These are phyloP conservation scores for Puffinus mauretanicus DNA, from an alignment of 2,113 vertebrate genomes.

Conservation along the genomic window DNA sequence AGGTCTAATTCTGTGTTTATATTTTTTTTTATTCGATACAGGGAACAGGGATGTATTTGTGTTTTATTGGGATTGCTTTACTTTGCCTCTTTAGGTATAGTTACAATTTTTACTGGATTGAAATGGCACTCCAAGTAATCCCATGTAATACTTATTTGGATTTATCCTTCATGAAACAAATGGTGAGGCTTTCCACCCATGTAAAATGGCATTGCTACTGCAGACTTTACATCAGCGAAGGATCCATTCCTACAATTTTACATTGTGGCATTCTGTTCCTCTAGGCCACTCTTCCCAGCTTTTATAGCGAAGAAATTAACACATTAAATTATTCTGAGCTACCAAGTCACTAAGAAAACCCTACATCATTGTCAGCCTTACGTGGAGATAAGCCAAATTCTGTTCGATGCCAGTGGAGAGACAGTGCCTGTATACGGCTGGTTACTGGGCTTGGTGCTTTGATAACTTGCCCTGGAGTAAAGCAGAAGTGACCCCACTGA, in stretches of 20 bases:
- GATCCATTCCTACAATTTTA: neutral
- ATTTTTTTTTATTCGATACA: neutral
- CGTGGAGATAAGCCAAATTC: neutral
- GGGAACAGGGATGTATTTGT: neutral
- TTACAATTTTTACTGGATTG: neutral
- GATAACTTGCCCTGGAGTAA: neutral
- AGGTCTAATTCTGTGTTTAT: neutral
- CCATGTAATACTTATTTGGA: neutral
- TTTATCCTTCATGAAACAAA: neutral
- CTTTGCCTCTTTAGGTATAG: neutral
- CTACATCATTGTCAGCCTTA: neutral
- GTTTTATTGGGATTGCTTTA: neutral
- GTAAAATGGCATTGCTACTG: fast-evolving
- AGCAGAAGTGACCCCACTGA: neutral
- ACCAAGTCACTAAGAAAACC: neutral
- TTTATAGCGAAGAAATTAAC: neutral
- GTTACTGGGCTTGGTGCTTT: neutral
- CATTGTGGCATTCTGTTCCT: neutral
- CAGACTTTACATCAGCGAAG: neutral
- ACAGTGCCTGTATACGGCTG: neutral
- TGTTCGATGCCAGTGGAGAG: neutral
- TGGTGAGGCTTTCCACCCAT: neutral
- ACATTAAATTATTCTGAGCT: neutral
- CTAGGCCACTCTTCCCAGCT: neutral
- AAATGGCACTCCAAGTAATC: neutral